Percentiles rank a stretch among this genome's conserved stretches.
phyloP scores from a whole-genome alignment of 2,113 vertebrate species.

The Tapirus terrestris region DNA sequence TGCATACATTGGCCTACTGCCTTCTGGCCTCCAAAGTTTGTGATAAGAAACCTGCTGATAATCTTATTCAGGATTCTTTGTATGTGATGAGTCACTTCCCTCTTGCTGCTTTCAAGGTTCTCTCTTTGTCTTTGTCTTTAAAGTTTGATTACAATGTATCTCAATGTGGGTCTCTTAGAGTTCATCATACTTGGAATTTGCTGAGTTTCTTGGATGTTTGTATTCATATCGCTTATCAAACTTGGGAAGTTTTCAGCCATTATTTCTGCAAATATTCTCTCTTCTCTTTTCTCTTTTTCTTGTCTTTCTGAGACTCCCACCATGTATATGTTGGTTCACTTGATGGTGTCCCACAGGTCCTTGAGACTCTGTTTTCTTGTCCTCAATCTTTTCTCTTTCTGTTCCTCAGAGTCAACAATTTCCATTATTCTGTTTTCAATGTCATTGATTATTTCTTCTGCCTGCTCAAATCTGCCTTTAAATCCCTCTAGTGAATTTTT shows the following conservation, averaged over 20 bases:
- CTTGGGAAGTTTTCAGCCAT: neutral
- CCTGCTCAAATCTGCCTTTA: too few relatives aligned
- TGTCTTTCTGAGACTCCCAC: neutral
- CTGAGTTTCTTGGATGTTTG: neutral
- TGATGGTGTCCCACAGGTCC: neutral
- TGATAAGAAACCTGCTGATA: neutral
- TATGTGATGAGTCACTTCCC: rapidly evolving
- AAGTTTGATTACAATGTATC: neutral
- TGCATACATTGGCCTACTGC: neutral
- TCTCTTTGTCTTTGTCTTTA: neutral
- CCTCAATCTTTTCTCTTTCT: neutral
- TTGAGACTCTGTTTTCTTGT: neutral
- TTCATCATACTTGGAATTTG: neutral
- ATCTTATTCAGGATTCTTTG: neutral
- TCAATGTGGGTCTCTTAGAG: neutral
- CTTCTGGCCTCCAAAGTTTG: neutral
- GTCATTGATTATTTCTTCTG: too few relatives aligned
- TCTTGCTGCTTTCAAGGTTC: neutral
- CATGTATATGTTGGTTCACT: neutral
- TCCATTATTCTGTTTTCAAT: too few relatives aligned
- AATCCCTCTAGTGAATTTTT: too few relatives aligned
- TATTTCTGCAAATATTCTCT: neutral
- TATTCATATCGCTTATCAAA: neutral
- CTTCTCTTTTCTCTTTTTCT: neutral
- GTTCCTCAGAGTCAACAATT: neutral